Conservation (phyloP, 2,888 invertebrate genomes). For the Microplitis deprimator region DNA sequence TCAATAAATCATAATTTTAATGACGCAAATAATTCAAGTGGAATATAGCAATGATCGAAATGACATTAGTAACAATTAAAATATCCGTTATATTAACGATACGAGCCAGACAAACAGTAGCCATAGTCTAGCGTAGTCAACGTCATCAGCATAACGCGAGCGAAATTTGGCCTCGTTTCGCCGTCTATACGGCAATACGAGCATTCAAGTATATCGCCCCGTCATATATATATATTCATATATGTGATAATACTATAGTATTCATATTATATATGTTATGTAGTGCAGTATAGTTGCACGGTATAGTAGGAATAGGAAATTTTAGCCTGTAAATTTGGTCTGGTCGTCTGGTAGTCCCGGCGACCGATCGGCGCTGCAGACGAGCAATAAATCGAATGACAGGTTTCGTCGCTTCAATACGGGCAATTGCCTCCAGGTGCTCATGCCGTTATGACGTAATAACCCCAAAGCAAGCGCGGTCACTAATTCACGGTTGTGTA, state of each 20-base stretch:
- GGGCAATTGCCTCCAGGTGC: slow-evolving; percentile 65
- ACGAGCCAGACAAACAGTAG: background rate
- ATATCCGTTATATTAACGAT: slow-evolving; percentile 4
- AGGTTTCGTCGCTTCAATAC: slow-evolving; percentile 56
- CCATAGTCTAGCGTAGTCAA: background rate
- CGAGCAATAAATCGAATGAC: slow-evolving; percentile 62
- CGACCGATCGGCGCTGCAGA: slow-evolving; percentile 39
- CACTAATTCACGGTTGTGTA: slow-evolving; percentile 60
- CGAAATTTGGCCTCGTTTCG: slow-evolving; percentile 18
- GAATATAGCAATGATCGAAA: background rate
- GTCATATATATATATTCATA: background rate
- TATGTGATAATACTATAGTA: background rate
- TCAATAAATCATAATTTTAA: no score
- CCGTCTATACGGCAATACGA: slow-evolving; percentile 11
- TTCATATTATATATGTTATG: background rate
- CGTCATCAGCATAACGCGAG: background rate
- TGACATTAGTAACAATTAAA: background rate
- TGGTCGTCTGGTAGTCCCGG: slow-evolving; percentile 39
- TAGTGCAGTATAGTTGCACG: slow-evolving; percentile 19
- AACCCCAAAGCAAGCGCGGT: slow-evolving; percentile 60
- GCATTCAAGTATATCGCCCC: slow-evolving; percentile 21
- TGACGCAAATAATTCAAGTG: no score
- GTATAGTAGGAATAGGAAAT: background rate
- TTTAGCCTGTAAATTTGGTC: slow-evolving; percentile 37
- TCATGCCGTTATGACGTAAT: slow-evolving; percentile 64